A percentile compares a stretch with the other conserved stretches of the same genome.
Conservation (phyloP, 2,888 invertebrate species). For the Catotricha subobsoleta region DNA sequence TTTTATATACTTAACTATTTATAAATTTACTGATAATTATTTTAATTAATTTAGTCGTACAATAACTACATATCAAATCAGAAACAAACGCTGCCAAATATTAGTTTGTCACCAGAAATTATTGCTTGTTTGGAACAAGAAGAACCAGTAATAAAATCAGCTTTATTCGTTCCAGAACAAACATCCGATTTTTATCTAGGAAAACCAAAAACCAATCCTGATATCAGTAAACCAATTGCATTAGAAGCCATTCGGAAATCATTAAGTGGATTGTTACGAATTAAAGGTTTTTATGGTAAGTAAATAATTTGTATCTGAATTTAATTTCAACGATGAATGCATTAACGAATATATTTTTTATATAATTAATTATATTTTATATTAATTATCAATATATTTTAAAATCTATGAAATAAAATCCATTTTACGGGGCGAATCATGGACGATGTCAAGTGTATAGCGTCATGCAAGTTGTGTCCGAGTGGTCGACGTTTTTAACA, state of each 20-base stretch:
- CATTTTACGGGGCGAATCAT: no score
- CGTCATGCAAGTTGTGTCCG: no score
- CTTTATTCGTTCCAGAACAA: constrained; percentile 25
- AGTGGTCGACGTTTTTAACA: no score
- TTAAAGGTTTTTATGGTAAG: constrained; percentile 22
- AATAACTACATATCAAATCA: constrained; percentile 25
- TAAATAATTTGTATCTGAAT: neutral
- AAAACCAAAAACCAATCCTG: constrained; percentile 17
- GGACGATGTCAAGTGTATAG: no score
- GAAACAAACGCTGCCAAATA: constrained; percentile 27
- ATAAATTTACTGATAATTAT: neutral
- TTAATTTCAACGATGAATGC: no score
- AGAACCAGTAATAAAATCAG: constrained; percentile 22
- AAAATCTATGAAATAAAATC: no score
- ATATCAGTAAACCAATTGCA: constrained; percentile 18
- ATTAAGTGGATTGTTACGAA: constrained; percentile 23
- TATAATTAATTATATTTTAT: no score
- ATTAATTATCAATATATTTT: no score
- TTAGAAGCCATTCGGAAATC: constrained; percentile 22
- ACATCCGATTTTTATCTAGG: constrained; percentile 23
- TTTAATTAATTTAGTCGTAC: constrained; percentile 5
- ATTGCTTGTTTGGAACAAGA: constrained; percentile 22
- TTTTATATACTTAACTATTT: neutral
- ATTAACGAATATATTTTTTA: no score
- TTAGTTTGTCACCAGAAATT: constrained; percentile 26